Percentiles rank a stretch among this genome's conserved stretches.
Conservation (phyloP, 2,888 invertebrate species). For the Atrina japonica region DNA sequence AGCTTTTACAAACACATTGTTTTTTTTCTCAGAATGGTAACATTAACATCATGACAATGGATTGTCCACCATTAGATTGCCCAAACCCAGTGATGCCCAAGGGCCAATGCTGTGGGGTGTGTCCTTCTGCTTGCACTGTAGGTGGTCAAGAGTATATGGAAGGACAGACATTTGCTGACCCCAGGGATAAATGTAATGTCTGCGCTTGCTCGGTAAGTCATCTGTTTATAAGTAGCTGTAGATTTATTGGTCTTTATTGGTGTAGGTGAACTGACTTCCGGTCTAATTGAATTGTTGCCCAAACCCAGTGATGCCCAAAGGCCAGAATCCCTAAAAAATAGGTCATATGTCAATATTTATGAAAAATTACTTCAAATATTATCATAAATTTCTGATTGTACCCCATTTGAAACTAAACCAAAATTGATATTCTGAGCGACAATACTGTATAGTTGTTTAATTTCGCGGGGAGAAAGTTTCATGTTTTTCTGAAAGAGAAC, state of each 20-base stretch:
- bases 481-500: too few species aligned
- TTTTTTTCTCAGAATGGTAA: conserved; percentile 59
- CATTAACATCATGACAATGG: conserved; percentile 59
- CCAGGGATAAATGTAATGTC: conserved; percentile 64
- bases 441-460: too few species aligned
- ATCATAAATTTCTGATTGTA: too few species aligned
- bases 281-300: too few species aligned
- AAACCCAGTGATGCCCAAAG: conserved; percentile 60
- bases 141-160: conserved; percentile 67
- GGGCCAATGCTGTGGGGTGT: conserved; percentile 72
- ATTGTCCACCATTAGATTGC: conserved; percentile 67
- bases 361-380: too few species aligned
- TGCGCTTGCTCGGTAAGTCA: conserved; percentile 70
- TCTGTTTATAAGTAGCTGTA: background rate
- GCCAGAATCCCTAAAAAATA: too few species aligned
- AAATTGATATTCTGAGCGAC: too few species aligned
- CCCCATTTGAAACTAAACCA: too few species aligned
- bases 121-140: conserved; percentile 63
- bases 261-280: too few species aligned
- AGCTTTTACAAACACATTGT: too few species aligned
- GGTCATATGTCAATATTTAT: too few species aligned
- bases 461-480: too few species aligned
- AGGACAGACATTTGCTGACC: conserved; percentile 70
- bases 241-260: background rate
- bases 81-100: conserved; percentile 58